Conservation (phyloP, 1,140 invertebrate genomes). For the Heliconius hewitsoni region DNA sequence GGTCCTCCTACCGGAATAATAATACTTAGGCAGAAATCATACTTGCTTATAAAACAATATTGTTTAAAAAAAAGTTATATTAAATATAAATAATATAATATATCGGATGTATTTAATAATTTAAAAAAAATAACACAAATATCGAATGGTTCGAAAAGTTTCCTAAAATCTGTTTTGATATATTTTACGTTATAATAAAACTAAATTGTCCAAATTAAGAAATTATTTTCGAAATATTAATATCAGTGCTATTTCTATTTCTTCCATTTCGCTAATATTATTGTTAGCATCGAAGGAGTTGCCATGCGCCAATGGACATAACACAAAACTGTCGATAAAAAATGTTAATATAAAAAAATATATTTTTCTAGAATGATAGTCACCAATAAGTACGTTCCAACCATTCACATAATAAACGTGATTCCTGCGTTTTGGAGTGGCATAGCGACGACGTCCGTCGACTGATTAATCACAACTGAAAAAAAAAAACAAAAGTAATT, state of each 20-base stretch:
- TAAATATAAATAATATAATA: no score
- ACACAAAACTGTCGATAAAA: neutral
- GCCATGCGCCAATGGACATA: neutral
- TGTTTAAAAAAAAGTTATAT: neutral
- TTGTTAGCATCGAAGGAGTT: neutral
- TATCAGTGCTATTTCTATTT: neutral
- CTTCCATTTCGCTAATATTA: no score
- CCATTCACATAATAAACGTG: conserved; percentile 11
- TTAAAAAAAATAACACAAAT: no score
- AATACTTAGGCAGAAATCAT: neutral
- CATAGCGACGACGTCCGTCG: neutral
- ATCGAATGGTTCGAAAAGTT: no score
- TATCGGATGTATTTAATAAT: no score
- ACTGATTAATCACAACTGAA: neutral
- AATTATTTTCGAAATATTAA: neutral
- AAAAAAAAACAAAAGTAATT: neutral
- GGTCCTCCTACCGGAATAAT: neutral
- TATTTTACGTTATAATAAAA: no score
- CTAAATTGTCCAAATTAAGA: no score
- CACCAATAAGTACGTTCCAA: neutral
- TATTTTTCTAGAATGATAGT: neutral
- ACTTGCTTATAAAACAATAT: neutral
- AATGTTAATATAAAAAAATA: neutral
- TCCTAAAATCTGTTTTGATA: no score
- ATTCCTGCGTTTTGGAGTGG: conserved; percentile 7